Percentiles rank a stretch among this genome's conserved stretches.
phyloP scores from a whole-genome alignment of 1,140 invertebrate genomes.

The Sitobion miscanthi region DNA sequence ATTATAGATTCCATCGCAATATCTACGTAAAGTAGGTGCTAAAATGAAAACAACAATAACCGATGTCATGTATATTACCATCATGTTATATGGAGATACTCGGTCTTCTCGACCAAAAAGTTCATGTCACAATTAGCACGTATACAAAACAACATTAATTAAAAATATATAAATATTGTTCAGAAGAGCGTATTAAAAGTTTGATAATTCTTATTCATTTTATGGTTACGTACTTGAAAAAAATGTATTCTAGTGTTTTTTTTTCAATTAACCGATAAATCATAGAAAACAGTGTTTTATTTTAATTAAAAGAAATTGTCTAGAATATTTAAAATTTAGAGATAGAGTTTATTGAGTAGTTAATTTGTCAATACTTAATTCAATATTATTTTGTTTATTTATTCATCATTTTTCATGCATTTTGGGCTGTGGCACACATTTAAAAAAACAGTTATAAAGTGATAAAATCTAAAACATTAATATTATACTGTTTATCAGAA shows the following conservation, averaged over 20 bases:
- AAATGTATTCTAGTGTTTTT: too few species aligned
- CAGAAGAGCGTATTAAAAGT: too few species aligned
- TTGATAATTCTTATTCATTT: too few species aligned
- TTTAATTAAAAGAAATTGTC: not conserved
- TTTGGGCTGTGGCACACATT: not conserved
- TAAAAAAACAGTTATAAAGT: not conserved
- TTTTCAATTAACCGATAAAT: too few species aligned
- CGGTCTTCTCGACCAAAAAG: not conserved
- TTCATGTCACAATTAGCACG: not conserved
- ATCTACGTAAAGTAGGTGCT: not conserved
- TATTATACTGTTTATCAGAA: not conserved
- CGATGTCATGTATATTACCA: not conserved
- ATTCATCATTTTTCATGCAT: not conserved
- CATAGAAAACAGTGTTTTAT: too few species aligned
- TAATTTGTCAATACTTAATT: not conserved
- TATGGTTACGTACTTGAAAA: too few species aligned
- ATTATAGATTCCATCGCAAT: not conserved
- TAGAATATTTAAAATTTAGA: not conserved
- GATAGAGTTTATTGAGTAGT: not conserved
- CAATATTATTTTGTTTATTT: not conserved
- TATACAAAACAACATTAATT: not conserved
- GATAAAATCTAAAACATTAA: not conserved
- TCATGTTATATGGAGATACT: not conserved
- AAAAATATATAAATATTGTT: too few species aligned
- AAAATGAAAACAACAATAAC: not conserved